Evolutionary conservation across 2,888 invertebrate genomes (phyloP).

Genomic region (Cordilura impudica): DNA sequence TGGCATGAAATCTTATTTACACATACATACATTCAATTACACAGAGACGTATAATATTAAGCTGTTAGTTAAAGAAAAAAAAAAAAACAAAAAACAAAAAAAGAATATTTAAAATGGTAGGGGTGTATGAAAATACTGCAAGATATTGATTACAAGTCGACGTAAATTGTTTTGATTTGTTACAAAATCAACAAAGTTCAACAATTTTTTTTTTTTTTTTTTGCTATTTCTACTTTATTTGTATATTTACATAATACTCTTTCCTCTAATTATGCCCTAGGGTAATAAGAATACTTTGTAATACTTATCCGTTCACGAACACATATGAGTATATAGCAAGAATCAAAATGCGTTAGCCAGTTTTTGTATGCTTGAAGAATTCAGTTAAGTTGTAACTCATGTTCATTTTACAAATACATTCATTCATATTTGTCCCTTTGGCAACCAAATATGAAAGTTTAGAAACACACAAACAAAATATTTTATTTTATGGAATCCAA

Average conservation of each 20-base stretch:
- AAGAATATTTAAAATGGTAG: neutral
- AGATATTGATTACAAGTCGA: constrained; percentile 27
- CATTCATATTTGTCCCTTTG: constrained; percentile 17
- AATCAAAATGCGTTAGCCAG: neutral
- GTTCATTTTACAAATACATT: constrained; percentile 4
- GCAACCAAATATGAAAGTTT: neutral
- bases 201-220: constrained; percentile 8
- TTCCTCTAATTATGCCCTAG: too few species aligned
- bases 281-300: too few species aligned
- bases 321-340: too few species aligned
- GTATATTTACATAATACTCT: neutral
- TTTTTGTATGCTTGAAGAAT: neutral
- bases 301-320: too few species aligned
- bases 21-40: neutral
- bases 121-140: too few species aligned
- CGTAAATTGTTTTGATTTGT: constrained; percentile 37
- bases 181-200: constrained; percentile 36
- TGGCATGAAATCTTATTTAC: neutral
- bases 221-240: neutral
- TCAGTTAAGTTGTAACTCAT: constrained; percentile 21
- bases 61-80: neutral
- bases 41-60: neutral
- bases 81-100: neutral
- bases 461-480: neutral
- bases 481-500: neutral